These are phyloP conservation scores for Suricata suricatta DNA, from an alignment of 2,113 vertebrate species.

Conservation along the genomic window DNA sequence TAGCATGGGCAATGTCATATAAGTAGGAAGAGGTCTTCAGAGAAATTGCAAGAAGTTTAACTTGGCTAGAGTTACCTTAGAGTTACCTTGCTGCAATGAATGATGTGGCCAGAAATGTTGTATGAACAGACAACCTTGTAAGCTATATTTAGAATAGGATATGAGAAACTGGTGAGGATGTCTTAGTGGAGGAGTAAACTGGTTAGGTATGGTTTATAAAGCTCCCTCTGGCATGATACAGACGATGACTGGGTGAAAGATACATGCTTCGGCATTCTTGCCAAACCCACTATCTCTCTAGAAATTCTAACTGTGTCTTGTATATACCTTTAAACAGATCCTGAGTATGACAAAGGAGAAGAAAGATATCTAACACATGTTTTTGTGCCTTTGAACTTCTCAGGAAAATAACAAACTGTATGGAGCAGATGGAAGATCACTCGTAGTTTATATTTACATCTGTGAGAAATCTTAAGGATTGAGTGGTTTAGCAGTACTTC, in stretches of 20 bases:
- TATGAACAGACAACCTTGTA: neutral
- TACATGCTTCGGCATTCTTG: neutral
- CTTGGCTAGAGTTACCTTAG: neutral
- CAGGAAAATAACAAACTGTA: neutral
- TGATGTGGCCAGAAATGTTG: neutral
- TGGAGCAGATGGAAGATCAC: neutral
- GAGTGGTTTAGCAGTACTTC: neutral
- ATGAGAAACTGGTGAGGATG: neutral
- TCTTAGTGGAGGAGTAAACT: neutral
- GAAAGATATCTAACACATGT: neutral
- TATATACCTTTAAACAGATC: neutral
- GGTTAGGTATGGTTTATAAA: neutral
- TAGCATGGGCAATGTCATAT: too few relatives aligned
- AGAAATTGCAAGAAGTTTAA: neutral
- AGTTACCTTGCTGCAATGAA: neutral
- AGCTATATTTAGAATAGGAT: neutral
- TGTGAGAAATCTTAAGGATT: neutral
- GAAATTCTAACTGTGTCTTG: neutral
- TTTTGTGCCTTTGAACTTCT: constrained; percentile 22
- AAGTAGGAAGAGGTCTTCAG: neutral
- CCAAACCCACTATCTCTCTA: neutral
- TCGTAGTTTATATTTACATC: neutral
- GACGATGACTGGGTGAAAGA: neutral
- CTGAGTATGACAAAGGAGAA: neutral
- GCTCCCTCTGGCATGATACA: neutral